phyloP scores from a whole-genome alignment of 35 echinoderm and acorn worm genomes.

The Apostichopus californicus region DNA sequence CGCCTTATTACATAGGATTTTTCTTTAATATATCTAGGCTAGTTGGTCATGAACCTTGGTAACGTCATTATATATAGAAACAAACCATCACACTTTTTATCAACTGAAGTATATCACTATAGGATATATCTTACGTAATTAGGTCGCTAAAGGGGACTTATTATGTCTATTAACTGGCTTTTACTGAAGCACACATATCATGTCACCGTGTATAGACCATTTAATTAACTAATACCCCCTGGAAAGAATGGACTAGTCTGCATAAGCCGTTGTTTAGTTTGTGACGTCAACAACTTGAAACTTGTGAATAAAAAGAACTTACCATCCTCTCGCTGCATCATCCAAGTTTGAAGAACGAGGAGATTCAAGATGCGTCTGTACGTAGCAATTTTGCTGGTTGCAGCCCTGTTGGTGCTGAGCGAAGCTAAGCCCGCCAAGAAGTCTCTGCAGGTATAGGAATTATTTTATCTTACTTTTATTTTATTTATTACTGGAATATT shows the following conservation, averaged over 20 bases:
- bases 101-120: too few relatives aligned
- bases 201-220: too few relatives aligned
- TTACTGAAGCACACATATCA: too few relatives aligned
- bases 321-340: background rate
- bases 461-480: background rate
- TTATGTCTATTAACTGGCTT: too few relatives aligned
- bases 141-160: too few relatives aligned
- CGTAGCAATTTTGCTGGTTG: background rate
- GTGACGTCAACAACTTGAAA: background rate
- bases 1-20: too few relatives aligned
- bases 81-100: too few relatives aligned
- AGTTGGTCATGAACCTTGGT: too few relatives aligned
- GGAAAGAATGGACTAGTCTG: background rate
- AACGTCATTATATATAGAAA: too few relatives aligned
- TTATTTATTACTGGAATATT: too few relatives aligned
- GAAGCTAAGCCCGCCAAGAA: constrained; percentile 25
- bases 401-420: background rate
- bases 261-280: background rate
- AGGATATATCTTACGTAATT: too few relatives aligned
- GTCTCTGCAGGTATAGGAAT: background rate
- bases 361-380: constrained; percentile 22
- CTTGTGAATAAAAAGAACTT: background rate
- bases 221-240: background rate
- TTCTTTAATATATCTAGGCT: too few relatives aligned
- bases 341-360: background rate